Evolutionary conservation across 2,888 invertebrate genomes (phyloP).

Genomic region (Arrhopalites spinosus): DNA sequence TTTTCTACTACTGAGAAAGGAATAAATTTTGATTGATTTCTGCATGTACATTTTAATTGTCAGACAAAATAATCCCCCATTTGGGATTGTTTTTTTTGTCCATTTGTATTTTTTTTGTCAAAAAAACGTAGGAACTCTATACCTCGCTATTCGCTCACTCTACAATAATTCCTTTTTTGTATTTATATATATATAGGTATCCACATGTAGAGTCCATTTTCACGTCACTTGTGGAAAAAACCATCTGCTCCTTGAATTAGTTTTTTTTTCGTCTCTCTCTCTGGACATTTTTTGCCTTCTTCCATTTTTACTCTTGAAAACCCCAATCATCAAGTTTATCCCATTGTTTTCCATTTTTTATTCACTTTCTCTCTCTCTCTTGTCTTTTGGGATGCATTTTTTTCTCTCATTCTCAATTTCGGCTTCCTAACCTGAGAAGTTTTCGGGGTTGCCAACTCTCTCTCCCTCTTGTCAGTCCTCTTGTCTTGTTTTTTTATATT

Average conservation of each 20-base stretch:
- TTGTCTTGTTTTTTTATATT: not conserved
- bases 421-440: not conserved
- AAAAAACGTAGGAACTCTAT: constrained; percentile 41
- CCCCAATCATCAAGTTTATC: constrained; percentile 17
- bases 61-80: not conserved
- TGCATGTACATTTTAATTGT: constrained; percentile 10
- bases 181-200: not conserved
- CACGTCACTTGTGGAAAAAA: constrained; percentile 21
- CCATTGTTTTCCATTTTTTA: constrained; percentile 18
- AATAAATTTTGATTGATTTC: not conserved
- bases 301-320: not conserved
- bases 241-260: constrained; percentile 36
- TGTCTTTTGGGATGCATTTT: not conserved
- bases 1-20: not conserved
- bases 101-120: constrained; percentile 20
- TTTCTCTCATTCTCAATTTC: not conserved
- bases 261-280: constrained; percentile 3
- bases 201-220: not conserved
- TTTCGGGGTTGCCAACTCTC: not conserved
- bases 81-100: not conserved
- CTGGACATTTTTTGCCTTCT: not conserved
- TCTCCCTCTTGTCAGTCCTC: not conserved
- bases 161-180: not conserved
- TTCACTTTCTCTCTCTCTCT: constrained; percentile 11
- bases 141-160: constrained; percentile 43